A percentile compares a stretch with the other conserved stretches of the same genome.
Conservation (phyloP, 1,140 invertebrate genomes). For the Leptinotarsa defecta region DNA sequence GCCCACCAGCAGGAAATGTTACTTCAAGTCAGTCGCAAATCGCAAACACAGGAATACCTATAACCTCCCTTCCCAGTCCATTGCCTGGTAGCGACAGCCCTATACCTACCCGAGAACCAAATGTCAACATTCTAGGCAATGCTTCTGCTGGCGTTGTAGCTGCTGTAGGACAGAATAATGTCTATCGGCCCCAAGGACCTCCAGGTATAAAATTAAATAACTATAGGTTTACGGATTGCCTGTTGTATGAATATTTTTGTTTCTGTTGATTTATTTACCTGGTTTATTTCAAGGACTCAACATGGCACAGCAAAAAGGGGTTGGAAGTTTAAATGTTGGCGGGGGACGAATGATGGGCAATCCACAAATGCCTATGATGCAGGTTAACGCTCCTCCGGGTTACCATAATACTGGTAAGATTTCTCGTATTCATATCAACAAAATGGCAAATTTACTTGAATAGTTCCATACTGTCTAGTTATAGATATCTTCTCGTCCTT, state of each 20-base stretch:
- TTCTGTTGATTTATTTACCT: too few species aligned
- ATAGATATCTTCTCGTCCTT: too few species aligned
- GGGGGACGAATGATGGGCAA: constrained; percentile 46
- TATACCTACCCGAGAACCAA: constrained; percentile 48
- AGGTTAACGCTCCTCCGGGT: constrained; percentile 61
- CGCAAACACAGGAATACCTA: constrained; percentile 44
- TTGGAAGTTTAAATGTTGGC: constrained; percentile 26
- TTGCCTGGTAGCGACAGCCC: constrained; percentile 65
- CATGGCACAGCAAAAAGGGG: constrained; percentile 28
- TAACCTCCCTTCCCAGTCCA: constrained; percentile 61
- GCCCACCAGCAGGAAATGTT: constrained; percentile 63
- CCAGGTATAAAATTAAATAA: constrained; percentile 24
- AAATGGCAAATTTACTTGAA: too few species aligned
- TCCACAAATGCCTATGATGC: constrained; percentile 55
- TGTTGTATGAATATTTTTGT: too few species aligned
- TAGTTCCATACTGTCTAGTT: too few species aligned
- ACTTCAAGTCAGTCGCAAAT: constrained; percentile 55
- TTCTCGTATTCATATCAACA: not conserved
- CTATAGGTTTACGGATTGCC: too few species aligned
- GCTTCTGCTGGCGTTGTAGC: constrained; percentile 43
- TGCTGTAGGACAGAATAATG: constrained; percentile 46
- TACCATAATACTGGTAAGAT: constrained; percentile 53
- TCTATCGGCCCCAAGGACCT: constrained; percentile 45
- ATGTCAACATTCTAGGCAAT: constrained; percentile 47
- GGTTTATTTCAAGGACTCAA: constrained; percentile 12